A percentile compares a stretch with the other conserved stretches of the same genome.
phyloP scores from a whole-genome alignment of 2,797 vertebrate genomes.

The Onychomys leucogaster region DNA sequence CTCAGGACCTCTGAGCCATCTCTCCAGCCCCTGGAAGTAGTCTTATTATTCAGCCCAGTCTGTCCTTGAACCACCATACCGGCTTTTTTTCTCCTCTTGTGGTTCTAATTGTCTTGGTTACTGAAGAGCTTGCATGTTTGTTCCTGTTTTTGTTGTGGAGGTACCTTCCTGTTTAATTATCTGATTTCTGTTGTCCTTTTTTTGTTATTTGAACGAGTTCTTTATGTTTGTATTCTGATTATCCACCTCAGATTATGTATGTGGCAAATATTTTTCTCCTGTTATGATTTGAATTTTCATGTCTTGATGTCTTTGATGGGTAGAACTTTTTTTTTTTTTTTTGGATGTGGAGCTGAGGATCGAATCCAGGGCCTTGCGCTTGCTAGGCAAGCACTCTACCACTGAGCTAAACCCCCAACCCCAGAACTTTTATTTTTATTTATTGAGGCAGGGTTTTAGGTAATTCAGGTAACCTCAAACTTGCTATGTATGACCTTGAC shows the following conservation, averaged over 20 bases:
- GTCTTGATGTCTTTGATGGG: not conserved
- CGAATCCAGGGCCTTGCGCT: too few species aligned
- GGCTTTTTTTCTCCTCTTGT: not conserved
- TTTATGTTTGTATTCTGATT: conserved; percentile 2
- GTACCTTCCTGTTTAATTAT: not conserved
- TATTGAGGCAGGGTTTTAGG: not conserved
- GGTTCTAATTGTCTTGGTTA: not conserved
- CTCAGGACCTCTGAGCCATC: too few species aligned
- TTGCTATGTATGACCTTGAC: not conserved
- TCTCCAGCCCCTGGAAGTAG: too few species aligned
- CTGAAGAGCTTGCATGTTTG: not conserved
- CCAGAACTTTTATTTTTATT: too few species aligned
- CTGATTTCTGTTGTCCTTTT: not conserved
- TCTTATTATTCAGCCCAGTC: not conserved
- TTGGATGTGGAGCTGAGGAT: too few species aligned
- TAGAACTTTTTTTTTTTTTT: not conserved
- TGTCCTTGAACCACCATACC: not conserved
- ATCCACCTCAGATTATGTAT: not conserved
- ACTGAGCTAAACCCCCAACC: too few species aligned
- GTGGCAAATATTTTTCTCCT: not conserved
- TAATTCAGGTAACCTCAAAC: not conserved
- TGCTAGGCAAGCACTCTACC: too few species aligned
- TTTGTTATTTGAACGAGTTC: not conserved
- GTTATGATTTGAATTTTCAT: not conserved
- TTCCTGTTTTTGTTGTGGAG: not conserved